These are phyloP conservation scores for Scrobipalpa costella DNA, from an alignment of 2,888 invertebrate species.

Conservation along the genomic window DNA sequence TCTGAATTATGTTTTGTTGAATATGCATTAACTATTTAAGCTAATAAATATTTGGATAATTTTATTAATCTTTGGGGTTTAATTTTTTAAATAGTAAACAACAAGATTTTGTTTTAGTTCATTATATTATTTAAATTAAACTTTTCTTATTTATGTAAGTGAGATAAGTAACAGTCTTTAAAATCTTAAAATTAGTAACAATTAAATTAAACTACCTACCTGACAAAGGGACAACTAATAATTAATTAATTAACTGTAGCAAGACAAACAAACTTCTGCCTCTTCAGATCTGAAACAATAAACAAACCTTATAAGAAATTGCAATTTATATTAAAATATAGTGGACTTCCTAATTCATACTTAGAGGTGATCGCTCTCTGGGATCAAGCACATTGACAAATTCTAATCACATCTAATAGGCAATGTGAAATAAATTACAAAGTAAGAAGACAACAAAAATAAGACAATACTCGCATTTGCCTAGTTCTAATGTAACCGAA, in stretches of 20 bases:
- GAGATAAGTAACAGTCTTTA: conserved; percentile 20
- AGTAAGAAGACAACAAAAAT: too few species aligned
- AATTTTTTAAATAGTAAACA: background rate
- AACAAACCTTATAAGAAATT: conserved; percentile 27
- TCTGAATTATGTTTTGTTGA: background rate
- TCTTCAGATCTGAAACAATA: conserved; percentile 61
- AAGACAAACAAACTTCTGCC: conserved; percentile 65
- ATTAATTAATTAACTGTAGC: conserved; percentile 50
- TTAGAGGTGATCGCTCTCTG: too few species aligned
- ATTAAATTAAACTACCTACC: conserved; percentile 13
- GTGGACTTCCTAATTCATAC: too few species aligned
- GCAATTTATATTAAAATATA: background rate
- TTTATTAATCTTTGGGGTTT: background rate
- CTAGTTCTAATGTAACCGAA: background rate
- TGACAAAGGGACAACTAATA: background rate
- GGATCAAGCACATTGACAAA: too few species aligned
- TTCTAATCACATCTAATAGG: too few species aligned
- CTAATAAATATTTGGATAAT: background rate
- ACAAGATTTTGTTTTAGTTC: conserved; percentile 1
- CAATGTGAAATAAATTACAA: too few species aligned
- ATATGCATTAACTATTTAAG: conserved; percentile 1
- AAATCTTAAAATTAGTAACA: conserved; percentile 17
- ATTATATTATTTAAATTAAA: background rate
- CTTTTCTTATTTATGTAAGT: background rate
- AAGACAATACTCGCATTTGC: too few species aligned